A percentile compares a stretch with the other conserved stretches of the same genome.
phyloP scores from a whole-genome alignment of 2,797 vertebrate species.

The Hippoglossus hippoglossus region DNA sequence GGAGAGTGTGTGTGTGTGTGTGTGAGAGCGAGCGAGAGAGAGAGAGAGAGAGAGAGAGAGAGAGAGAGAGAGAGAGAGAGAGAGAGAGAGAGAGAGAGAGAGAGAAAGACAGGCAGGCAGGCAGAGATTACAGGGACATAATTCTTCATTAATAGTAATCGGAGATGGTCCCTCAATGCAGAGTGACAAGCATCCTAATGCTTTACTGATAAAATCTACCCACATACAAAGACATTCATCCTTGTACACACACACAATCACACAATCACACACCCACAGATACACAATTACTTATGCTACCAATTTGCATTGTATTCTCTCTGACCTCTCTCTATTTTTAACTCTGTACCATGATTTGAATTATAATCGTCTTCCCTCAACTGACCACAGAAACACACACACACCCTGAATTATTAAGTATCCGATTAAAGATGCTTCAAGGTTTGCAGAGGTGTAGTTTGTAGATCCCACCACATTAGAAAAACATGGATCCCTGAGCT shows the following conservation, averaged over 20 bases:
- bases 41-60: constrained; percentile 11
- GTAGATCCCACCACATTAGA: too few relatives aligned
- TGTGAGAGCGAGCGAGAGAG: not conserved
- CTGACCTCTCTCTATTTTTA: constrained; percentile 33
- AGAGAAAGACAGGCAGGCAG: not conserved
- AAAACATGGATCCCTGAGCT: too few relatives aligned
- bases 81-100: constrained; percentile 6
- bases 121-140: constrained; percentile 47
- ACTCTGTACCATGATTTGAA: constrained; percentile 34
- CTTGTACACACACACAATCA: constrained; percentile 15
- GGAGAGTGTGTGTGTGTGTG: not conserved
- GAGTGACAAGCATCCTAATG: constrained; percentile 78
- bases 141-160: constrained; percentile 80
- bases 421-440: constrained; percentile 5
- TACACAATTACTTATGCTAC: constrained; percentile 29
- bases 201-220: constrained; percentile 67
- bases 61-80: not conserved
- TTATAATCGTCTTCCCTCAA: constrained; percentile 23
- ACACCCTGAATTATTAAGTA: not conserved
- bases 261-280: not conserved
- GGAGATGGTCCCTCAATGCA: constrained; percentile 63
- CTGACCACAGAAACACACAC: constrained; percentile 21
- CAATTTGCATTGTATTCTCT: constrained; percentile 38
- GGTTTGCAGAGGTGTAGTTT: not conserved
- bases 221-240: constrained; percentile 36